Conservation (phyloP, 2,113 vertebrate genomes). For the Nothobranchius furzeri region DNA sequence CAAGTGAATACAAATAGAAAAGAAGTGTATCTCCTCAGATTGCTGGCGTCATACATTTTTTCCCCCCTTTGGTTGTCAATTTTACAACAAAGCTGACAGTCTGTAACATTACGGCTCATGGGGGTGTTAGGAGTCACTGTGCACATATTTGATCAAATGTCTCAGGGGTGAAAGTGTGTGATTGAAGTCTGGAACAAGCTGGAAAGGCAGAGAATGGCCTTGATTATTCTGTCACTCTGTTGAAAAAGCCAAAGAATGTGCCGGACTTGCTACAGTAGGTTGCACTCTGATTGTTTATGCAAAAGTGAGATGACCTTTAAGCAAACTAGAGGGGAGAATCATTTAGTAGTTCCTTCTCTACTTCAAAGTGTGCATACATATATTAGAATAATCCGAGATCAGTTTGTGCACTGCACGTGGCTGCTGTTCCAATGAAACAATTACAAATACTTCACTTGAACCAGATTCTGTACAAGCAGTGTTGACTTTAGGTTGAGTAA, state of each 20-base stretch:
- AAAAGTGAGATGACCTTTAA: conserved; percentile 70
- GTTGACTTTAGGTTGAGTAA: background rate
- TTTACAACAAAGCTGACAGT: conserved; percentile 60
- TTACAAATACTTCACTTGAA: conserved; percentile 22
- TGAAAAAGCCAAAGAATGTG: conserved; percentile 77
- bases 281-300: conserved; percentile 65
- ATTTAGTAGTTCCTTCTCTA: conserved; percentile 54
- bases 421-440: conserved; percentile 23
- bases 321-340: conserved; percentile 56
- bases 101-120: conserved; percentile 48
- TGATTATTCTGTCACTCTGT: conserved; percentile 78
- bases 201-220: conserved; percentile 73
- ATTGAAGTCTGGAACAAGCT: conserved; percentile 63
- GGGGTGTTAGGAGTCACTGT: conserved; percentile 55
- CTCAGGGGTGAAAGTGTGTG: conserved; percentile 61
- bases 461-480: background rate
- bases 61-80: conserved; percentile 19
- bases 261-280: conserved; percentile 78
- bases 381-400: no score
- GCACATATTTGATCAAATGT: conserved; percentile 67
- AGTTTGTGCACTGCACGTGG: no score
- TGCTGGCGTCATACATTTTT: conserved; percentile 32
- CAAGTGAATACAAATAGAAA: background rate
- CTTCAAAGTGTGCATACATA: background rate
- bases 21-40: conserved; percentile 37